A percentile compares a stretch with the other conserved stretches of the same genome.
Conservation (phyloP, 2,797 vertebrate species). For the Chlorospingus semifuscus region DNA sequence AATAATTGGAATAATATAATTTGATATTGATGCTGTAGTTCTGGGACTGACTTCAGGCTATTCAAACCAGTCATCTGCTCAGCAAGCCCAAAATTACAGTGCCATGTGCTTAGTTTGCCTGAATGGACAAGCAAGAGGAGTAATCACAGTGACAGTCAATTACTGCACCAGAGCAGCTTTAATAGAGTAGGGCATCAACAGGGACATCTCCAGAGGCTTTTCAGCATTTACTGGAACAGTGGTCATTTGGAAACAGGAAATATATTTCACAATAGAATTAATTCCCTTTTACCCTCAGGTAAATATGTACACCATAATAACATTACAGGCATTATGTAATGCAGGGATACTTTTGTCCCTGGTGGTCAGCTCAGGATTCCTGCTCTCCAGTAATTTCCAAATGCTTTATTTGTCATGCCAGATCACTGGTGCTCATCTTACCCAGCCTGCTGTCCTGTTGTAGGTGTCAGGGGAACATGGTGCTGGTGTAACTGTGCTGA, state of each 20-base stretch:
- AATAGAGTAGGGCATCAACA: not conserved
- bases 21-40: not conserved
- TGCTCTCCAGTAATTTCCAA: not conserved
- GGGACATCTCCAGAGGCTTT: not conserved
- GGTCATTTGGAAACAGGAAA: not conserved
- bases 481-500: not conserved
- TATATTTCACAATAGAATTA: not conserved
- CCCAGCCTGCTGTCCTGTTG: not conserved
- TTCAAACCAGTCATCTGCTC: not conserved
- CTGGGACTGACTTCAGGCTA: not conserved
- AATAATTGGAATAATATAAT: not conserved
- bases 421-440: not conserved
- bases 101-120: not conserved
- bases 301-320: not conserved
- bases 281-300: not conserved
- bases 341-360: not conserved
- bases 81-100: not conserved
- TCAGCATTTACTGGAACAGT: not conserved
- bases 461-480: not conserved
- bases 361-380: not conserved
- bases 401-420: not conserved
- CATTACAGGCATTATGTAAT: not conserved
- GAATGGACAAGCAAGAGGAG: not conserved
- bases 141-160: not conserved
- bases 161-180: not conserved